Evolutionary conservation across 2,113 vertebrate species (phyloP).

Genomic region (Anguilla rostrata): DNA sequence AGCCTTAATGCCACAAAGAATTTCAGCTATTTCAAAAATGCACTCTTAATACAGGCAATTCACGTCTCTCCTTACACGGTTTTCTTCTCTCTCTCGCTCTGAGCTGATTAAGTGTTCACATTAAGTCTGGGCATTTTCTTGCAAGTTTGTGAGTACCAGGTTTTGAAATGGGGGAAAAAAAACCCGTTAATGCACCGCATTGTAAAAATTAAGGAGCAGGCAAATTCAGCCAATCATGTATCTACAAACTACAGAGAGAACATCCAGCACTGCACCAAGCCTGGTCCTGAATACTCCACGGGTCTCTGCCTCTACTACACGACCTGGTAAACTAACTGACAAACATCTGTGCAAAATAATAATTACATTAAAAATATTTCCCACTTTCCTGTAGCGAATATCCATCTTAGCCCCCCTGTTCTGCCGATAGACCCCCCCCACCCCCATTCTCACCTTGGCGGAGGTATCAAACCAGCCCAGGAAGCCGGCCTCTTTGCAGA

Average conservation of each 20-base stretch:
- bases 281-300: too few species aligned
- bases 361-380: neutral
- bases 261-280: neutral
- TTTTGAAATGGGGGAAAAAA: neutral
- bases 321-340: too few species aligned
- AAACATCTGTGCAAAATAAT: neutral
- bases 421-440: neutral
- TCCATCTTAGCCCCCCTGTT: neutral
- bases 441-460: constrained; percentile 81
- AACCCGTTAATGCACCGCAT: neutral
- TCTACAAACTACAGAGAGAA: too few species aligned
- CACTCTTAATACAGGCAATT: neutral
- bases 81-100: constrained; percentile 30
- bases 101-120: constrained; percentile 18
- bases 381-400: neutral
- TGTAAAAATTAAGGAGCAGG: neutral
- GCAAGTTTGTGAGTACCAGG: neutral
- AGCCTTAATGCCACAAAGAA: constrained; percentile 28
- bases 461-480: constrained; percentile 96
- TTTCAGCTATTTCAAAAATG: constrained; percentile 31
- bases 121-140: neutral
- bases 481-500: constrained; percentile 95
- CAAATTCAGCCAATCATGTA: too few species aligned
- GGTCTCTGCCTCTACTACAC: too few species aligned
- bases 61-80: constrained; percentile 15